These are phyloP conservation scores for Oreotragus oreotragus DNA, from an alignment of 2,113 vertebrate species.

Conservation along the genomic window DNA sequence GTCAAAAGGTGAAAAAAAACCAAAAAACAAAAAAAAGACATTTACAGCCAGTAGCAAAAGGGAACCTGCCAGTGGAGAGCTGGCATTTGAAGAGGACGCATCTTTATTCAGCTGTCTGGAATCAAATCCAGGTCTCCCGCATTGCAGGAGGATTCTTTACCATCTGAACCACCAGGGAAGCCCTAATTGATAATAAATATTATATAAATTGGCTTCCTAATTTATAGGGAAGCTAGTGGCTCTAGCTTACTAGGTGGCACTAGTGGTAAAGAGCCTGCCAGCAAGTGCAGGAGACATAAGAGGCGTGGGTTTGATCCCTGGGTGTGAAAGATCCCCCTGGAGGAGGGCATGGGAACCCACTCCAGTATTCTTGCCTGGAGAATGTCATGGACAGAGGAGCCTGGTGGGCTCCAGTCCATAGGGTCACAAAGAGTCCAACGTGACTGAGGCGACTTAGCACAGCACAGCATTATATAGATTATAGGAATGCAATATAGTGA, in stretches of 20 bases:
- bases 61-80: not conserved
- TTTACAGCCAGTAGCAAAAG: not conserved
- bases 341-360: not conserved
- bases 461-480: not conserved
- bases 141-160: not conserved
- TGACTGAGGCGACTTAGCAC: not conserved
- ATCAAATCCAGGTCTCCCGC: not conserved
- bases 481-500: not conserved
- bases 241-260: not conserved
- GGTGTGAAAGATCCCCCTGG: not conserved
- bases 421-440: rapidly evolving
- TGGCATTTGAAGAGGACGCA: not conserved
- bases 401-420: not conserved
- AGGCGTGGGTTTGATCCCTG: not conserved
- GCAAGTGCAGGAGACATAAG: not conserved
- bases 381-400: not conserved
- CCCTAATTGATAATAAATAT: not conserved
- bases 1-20: not conserved
- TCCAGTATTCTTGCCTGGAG: not conserved
- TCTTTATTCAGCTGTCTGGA: not conserved
- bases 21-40: not conserved
- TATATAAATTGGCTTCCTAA: not conserved
- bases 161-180: not conserved
- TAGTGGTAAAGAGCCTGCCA: not conserved
- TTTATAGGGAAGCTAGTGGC: not conserved